Base-by-base conservation (phyloP, 2,797 vertebrate genomes). In the Vireo griseus region DNA sequence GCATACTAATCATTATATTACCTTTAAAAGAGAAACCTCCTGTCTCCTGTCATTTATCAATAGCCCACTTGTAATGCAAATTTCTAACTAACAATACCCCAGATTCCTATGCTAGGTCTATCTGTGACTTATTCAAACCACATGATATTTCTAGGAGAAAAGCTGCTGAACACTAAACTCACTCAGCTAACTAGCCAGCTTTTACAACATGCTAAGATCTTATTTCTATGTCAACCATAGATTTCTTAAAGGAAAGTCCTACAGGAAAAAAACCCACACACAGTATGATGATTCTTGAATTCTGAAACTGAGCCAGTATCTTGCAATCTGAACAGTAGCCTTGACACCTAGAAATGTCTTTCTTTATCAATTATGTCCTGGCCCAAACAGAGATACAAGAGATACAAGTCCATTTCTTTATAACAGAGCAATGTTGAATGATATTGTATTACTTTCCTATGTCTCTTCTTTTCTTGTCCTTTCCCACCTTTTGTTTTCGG, bases 21-120 rank as follows among this genome's bases (percentile, higher is more conserved):
- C 18, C 51, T 90, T 88, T 95, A 62, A 84, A 14, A 91, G 79
- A 92, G 37, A 69, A 37, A 69, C 20, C 45, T 95, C 44, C 16
- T 80, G 52, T 65, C 78, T 94, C 54, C 25, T 84, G 83, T 86
- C 76, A 93, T 81, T 90, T 76, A 78, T 86, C 58, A 86, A 42
- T 81, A 63, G 33, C 71, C 44, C 66, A 84, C 62, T 94, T 95
- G 55, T 69, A 81, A 95, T 81, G 73, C 76, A 92, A 95, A 92
- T 91, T 86, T 35, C 76, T 86, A 55, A 73, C 45, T 81, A 81
- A 86, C 9, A 88, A 81, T 95, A 88, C 40, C 31, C 39, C 14
- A 47, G 22, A 50, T 90, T 95, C 54, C 69, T 69, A 54, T 78
- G 31, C 45, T 75, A 65, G 40, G 65, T 82, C 37, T 87, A 25